phyloP scores from a whole-genome alignment of 2,113 vertebrate species.

The Uropsilus gracilis region DNA sequence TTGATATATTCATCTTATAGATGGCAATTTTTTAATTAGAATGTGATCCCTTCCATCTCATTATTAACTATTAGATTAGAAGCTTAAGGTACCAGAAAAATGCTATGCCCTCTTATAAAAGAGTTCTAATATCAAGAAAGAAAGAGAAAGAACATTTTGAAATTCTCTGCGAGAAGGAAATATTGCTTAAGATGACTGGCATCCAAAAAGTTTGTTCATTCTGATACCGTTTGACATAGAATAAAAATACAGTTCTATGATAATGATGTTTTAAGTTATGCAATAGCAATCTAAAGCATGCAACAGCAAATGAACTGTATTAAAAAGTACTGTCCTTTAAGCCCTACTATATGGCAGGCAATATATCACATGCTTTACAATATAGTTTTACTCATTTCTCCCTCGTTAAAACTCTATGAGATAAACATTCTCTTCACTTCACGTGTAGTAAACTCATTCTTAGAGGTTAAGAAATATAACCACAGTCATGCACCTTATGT shows the following conservation, averaged over 20 bases:
- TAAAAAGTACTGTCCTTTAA: not conserved
- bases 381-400: conserved; percentile 24
- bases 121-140: not conserved
- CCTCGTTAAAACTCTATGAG: not conserved
- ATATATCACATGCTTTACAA: not conserved
- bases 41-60: not conserved
- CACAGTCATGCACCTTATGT: not conserved
- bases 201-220: not conserved
- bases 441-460: not conserved
- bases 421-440: not conserved
- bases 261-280: not conserved
- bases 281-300: not conserved
- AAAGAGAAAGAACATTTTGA: not conserved
- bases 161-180: not conserved
- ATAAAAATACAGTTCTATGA: not conserved
- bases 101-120: not conserved
- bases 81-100: not conserved
- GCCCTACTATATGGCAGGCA: not conserved
- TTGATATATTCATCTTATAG: not conserved
- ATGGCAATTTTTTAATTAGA: not conserved
- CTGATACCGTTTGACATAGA: not conserved
- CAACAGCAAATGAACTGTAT: not conserved
- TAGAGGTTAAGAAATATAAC: not conserved
- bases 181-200: not conserved
- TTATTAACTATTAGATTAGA: not conserved